Evolutionary conservation across 2,113 vertebrate genomes (phyloP).

Genomic region (Mustelus asterias): DNA sequence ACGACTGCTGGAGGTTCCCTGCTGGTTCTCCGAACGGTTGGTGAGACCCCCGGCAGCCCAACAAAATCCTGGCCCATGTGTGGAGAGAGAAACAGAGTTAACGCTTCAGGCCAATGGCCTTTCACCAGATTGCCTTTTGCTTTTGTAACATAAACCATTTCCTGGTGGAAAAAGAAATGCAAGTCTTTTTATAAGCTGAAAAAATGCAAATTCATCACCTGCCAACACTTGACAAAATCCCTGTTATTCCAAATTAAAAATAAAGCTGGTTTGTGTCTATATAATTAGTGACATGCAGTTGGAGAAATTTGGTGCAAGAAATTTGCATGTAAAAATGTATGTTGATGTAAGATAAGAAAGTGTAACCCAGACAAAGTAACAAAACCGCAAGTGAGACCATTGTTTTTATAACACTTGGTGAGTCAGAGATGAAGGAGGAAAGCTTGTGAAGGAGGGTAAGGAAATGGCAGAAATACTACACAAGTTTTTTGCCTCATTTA

Average conservation of each 20-base stretch:
- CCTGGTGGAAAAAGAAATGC: not conserved
- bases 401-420: not conserved
- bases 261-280: not conserved
- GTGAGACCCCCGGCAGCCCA: not conserved
- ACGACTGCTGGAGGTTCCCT: not conserved
- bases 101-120: not conserved
- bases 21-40: not conserved
- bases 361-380: not conserved
- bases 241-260: constrained; percentile 8
- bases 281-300: not conserved
- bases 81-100: not conserved
- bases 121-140: not conserved
- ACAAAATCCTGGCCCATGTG: not conserved
- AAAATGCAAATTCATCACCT: not conserved
- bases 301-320: constrained; percentile 4
- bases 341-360: not conserved
- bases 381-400: constrained; percentile 10
- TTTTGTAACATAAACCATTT: not conserved
- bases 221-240: not conserved
- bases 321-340: not conserved
- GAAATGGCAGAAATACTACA: constrained; percentile 10
- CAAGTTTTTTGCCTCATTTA: not conserved
- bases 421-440: not conserved
- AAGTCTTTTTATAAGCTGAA: not conserved
- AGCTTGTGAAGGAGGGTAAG: not conserved